A percentile compares a stretch with the other conserved stretches of the same genome.
These are phyloP conservation scores for Laupala kohalensis DNA, from an alignment of 1,140 invertebrate species.

Conservation along the genomic window DNA sequence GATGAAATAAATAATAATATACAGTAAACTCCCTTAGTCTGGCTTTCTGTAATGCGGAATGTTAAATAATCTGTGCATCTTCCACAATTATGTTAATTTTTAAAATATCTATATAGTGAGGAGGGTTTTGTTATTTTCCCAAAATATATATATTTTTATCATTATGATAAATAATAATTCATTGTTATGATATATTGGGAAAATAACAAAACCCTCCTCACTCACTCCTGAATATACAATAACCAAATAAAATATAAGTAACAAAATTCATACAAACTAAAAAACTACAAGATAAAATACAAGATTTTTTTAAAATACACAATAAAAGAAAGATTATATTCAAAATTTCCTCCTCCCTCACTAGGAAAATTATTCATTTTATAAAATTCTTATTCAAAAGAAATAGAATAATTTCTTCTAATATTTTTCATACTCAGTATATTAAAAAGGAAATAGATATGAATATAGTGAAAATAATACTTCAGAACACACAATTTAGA, in stretches of 20 bases:
- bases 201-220: background rate
- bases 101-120: background rate
- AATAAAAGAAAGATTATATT: background rate
- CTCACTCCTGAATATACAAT: too few species aligned
- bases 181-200: background rate
- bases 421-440: background rate
- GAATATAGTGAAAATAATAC: background rate
- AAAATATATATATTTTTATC: background rate
- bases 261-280: background rate
- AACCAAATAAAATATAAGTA: background rate
- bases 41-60: background rate
- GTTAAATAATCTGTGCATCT: too few species aligned
- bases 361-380: background rate
- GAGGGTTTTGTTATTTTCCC: background rate
- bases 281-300: background rate
- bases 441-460: too few species aligned
- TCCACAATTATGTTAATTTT: background rate
- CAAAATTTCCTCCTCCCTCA: background rate
- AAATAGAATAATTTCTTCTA: background rate
- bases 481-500: background rate
- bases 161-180: background rate
- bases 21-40: background rate
- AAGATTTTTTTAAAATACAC: background rate
- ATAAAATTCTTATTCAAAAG: background rate
- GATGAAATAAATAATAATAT: background rate